phyloP scores from a whole-genome alignment of 2,113 vertebrate species.

The Potamarius usumacintae region DNA sequence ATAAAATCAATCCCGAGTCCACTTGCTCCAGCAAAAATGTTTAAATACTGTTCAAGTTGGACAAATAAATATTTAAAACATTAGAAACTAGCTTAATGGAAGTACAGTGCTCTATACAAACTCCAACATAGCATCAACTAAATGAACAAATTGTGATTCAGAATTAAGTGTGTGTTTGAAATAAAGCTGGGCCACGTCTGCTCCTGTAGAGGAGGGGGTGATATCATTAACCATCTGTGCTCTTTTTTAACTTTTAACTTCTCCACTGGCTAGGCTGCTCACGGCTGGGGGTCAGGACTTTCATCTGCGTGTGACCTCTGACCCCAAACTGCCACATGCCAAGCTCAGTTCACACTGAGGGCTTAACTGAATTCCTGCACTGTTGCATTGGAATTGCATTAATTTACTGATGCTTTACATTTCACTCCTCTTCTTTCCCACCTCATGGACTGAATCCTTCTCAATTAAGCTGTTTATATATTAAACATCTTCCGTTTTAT shows the following conservation, averaged over 20 bases:
- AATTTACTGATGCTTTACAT: too few species aligned
- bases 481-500: too few species aligned
- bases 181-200: slow-evolving; percentile 2
- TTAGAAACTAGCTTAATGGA: not conserved
- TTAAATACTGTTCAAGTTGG: not conserved
- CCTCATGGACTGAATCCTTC: too few species aligned
- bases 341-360: too few species aligned
- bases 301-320: not conserved
- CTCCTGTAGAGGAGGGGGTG: not conserved
- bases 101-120: not conserved
- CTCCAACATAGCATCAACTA: not conserved
- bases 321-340: too few species aligned
- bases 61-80: not conserved
- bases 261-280: not conserved
- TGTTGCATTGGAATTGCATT: too few species aligned
- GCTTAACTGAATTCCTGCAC: too few species aligned
- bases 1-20: not conserved
- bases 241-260: slow-evolving; percentile 1
- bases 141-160: not conserved
- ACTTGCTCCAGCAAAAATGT: not conserved
- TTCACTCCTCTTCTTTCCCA: too few species aligned
- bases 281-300: not conserved
- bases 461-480: too few species aligned
- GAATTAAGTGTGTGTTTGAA: not conserved
- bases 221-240: slow-evolving; percentile 50